These are phyloP conservation scores for Sceloporus tristichus DNA, from an alignment of 2,113 vertebrate species.

Conservation along the genomic window DNA sequence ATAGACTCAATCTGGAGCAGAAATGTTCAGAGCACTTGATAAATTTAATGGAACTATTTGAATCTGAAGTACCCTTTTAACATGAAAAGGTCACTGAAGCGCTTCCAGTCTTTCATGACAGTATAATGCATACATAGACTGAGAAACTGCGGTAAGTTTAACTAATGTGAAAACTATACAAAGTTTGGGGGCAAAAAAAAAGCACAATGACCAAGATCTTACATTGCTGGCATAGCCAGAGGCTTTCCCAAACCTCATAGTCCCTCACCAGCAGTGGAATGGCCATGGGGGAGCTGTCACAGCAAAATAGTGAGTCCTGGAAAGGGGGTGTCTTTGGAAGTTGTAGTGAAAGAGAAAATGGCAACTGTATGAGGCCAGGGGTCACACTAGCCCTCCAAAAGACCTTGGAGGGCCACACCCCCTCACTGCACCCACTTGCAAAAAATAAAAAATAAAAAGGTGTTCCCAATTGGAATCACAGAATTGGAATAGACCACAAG, in stretches of 20 bases:
- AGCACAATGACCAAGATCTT: not conserved
- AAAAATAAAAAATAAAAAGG: no score
- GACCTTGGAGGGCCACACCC: not conserved
- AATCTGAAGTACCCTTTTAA: constrained; percentile 69
- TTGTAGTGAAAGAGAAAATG: no score
- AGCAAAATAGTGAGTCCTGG: no score
- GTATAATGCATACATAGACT: constrained; percentile 60
- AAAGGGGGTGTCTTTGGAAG: no score
- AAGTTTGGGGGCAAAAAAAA: constrained; percentile 56
- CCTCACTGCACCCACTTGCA: no score
- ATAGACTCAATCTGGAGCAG: constrained; percentile 42
- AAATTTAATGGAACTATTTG: constrained; percentile 67
- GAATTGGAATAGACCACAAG: no score
- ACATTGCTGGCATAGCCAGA: no score
- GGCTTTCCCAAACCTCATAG: no score
- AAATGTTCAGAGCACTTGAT: constrained; percentile 55
- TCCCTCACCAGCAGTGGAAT: no score
- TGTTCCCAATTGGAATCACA: no score
- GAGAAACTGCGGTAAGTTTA: constrained; percentile 21
- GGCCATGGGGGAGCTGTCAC: no score
- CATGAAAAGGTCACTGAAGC: constrained; percentile 71
- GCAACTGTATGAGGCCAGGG: no score
- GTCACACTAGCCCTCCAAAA: not conserved
- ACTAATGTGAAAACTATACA: constrained; percentile 59
- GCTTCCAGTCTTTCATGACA: constrained; percentile 65